These are phyloP conservation scores for Ochlodes sylvanus DNA, from an alignment of 2,888 invertebrate species.

Conservation along the genomic window DNA sequence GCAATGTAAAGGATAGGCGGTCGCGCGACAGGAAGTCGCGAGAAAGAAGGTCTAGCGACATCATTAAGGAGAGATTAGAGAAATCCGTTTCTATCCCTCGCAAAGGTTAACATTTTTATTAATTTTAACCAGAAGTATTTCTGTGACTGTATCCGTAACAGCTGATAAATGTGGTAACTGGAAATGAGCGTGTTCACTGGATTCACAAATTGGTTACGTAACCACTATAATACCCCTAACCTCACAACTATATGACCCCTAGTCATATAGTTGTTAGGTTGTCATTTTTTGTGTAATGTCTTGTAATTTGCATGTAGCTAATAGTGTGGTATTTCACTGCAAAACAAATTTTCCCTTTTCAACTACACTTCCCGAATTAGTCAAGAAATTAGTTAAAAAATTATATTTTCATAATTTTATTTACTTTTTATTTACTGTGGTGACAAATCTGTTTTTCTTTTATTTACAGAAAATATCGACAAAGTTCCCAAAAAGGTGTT, in stretches of 20 bases:
- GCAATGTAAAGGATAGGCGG: constrained; percentile 65
- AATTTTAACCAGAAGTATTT: not conserved
- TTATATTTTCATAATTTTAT: too few relatives aligned
- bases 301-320: not conserved
- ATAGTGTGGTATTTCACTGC: too few relatives aligned
- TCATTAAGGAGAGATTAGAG: constrained; percentile 77
- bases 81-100: constrained; percentile 80
- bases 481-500: constrained; percentile 68
- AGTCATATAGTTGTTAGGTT: not conserved
- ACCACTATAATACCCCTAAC: too few relatives aligned
- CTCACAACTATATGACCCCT: too few relatives aligned
- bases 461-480: constrained; percentile 67
- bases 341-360: too few relatives aligned
- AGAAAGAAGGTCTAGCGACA: constrained; percentile 74
- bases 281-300: not conserved
- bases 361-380: too few relatives aligned
- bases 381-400: too few relatives aligned
- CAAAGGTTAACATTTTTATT: constrained; percentile 59
- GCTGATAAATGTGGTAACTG: too few relatives aligned
- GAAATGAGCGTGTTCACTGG: too few relatives aligned
- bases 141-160: too few relatives aligned
- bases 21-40: constrained; percentile 81
- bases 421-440: not conserved
- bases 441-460: not conserved
- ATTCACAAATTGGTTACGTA: too few relatives aligned